Conservation (phyloP, 1,140 invertebrate species). For the Octopus bimaculoides region DNA sequence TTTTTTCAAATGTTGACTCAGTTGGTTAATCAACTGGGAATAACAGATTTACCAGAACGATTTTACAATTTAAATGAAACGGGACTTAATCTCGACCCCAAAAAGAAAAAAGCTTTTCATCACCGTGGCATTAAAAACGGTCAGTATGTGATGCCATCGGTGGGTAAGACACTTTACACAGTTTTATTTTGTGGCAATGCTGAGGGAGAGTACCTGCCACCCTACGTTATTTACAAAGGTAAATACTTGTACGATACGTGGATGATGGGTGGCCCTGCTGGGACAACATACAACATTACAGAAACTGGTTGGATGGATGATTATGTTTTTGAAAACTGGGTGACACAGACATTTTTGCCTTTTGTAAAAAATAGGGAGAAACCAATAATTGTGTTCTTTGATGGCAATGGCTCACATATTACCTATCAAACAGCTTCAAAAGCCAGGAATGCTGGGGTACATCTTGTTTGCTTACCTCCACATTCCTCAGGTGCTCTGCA, state of each 20-base stretch:
- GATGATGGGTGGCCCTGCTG: constrained; percentile 21
- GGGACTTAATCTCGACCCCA: constrained; percentile 16
- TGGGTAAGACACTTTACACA: constrained; percentile 15
- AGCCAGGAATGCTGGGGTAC: background rate
- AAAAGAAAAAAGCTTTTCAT: constrained; percentile 11
- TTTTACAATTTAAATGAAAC: constrained; percentile 23
- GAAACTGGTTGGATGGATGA: constrained; percentile 23
- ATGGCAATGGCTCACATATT: background rate
- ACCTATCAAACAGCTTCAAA: background rate
- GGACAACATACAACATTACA: constrained; percentile 14
- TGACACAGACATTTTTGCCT: constrained; percentile 20
- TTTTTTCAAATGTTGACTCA: background rate
- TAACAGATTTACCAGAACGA: background rate
- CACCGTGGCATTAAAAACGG: constrained; percentile 14
- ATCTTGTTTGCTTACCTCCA: background rate
- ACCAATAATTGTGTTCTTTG: background rate
- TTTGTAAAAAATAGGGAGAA: background rate
- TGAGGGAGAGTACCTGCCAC: constrained; percentile 14
- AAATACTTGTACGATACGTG: constrained; percentile 21
- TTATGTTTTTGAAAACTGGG: constrained; percentile 20
- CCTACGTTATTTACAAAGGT: constrained; percentile 22
- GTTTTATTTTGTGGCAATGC: constrained; percentile 19
- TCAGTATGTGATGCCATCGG: constrained; percentile 7
- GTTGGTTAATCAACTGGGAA: background rate
- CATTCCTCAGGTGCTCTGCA: background rate